These are phyloP conservation scores for Bimastos eiseni DNA, from an alignment of 2,888 invertebrate species.

Conservation along the genomic window DNA sequence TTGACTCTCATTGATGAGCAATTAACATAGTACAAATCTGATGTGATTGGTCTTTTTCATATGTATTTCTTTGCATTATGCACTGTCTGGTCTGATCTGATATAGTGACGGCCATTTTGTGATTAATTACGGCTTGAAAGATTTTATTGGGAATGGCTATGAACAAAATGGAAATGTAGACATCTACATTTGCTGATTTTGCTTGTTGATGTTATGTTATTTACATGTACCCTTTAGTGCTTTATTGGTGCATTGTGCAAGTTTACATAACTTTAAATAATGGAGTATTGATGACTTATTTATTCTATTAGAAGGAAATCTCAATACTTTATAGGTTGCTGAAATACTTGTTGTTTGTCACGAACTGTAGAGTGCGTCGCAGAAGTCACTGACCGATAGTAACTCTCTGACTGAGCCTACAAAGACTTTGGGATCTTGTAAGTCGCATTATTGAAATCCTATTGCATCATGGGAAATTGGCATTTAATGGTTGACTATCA, in stretches of 20 bases:
- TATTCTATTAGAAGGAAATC: background rate
- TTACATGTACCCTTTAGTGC: too few relatives aligned
- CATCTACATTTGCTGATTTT: background rate
- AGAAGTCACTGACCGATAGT: constrained; percentile 23
- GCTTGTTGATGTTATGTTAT: background rate
- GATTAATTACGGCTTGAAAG: background rate
- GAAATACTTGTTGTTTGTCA: background rate
- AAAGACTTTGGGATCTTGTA: constrained; percentile 17
- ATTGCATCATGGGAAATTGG: background rate
- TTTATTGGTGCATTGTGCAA: too few relatives aligned
- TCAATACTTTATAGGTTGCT: background rate
- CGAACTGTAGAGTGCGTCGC: constrained; percentile 23
- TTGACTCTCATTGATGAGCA: background rate
- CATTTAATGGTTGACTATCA: background rate
- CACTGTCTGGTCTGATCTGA: background rate
- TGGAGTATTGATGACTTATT: background rate
- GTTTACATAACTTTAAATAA: background rate
- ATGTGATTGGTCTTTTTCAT: background rate
- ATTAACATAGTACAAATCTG: background rate
- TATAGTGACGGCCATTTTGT: background rate
- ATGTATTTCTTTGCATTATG: background rate
- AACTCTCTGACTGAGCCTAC: constrained; percentile 19
- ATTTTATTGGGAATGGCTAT: background rate
- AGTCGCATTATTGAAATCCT: background rate
- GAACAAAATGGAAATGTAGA: background rate